A percentile compares a stretch with the other conserved stretches of the same genome.
phyloP scores from a whole-genome alignment of 2,888 invertebrate species.

The Drosophila nigricruria region DNA sequence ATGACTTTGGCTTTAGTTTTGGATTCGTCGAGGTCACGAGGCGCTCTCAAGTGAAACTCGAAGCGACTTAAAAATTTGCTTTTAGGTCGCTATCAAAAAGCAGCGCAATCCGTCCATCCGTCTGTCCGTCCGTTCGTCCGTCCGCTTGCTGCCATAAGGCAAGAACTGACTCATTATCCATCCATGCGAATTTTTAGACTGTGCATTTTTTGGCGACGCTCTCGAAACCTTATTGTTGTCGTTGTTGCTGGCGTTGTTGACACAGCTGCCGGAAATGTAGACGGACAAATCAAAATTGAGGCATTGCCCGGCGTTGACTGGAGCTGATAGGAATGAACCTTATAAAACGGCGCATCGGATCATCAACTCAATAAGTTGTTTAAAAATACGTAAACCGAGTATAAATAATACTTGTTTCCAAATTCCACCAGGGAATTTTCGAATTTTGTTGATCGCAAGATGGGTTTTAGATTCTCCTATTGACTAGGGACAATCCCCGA shows the following conservation, averaged over 20 bases:
- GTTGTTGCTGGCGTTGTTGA: conserved; percentile 19
- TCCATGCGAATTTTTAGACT: conserved; percentile 17
- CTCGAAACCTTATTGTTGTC: conserved; percentile 9
- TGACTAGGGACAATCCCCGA: too few relatives aligned
- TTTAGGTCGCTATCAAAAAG: conserved; percentile 38
- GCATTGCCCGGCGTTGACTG: not conserved
- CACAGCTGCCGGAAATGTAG: conserved; percentile 35
- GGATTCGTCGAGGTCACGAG: conserved; percentile 63
- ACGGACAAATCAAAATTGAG: conserved; percentile 33
- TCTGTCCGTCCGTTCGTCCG: not conserved
- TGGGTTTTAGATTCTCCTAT: not conserved
- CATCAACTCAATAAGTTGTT: not conserved
- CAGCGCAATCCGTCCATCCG: conserved; percentile 13
- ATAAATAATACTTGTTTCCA: not conserved
- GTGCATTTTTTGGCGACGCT: conserved; percentile 24
- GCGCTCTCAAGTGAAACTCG: conserved; percentile 67
- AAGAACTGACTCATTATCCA: conserved; percentile 30
- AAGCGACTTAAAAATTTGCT: conserved; percentile 27
- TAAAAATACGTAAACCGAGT: not conserved
- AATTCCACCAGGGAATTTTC: not conserved
- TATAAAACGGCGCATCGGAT: not conserved
- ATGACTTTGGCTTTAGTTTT: conserved; percentile 21
- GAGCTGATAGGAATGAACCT: conserved; percentile 13
- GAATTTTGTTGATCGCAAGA: not conserved
- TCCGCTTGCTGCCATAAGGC: not conserved